phyloP scores from a whole-genome alignment of 1,140 invertebrate genomes.

The Ectropis grisescens region DNA sequence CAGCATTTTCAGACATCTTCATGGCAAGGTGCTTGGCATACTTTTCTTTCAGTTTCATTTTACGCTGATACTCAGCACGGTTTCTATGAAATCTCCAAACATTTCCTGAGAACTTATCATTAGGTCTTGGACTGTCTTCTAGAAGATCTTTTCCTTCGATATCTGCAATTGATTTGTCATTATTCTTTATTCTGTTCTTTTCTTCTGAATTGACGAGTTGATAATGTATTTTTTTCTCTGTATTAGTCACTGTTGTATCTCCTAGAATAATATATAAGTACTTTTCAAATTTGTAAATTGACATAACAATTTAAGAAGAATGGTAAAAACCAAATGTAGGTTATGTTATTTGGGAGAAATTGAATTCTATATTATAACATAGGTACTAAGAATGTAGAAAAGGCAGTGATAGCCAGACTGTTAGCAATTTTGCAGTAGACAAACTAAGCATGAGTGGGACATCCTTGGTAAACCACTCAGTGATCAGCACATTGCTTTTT shows the following conservation, averaged over 20 bases:
- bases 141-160: constrained; percentile 52
- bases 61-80: constrained; percentile 28
- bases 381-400: no score
- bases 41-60: constrained; percentile 42
- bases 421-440: no score
- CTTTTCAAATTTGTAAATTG: no score
- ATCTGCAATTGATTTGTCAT: constrained; percentile 54
- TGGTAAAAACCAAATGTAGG: no score
- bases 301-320: no score
- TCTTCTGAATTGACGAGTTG: constrained; percentile 38
- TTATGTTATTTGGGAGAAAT: no score
- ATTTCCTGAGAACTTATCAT: constrained; percentile 33
- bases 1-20: no score
- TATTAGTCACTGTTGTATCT: constrained; percentile 24
- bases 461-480: no score
- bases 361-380: no score
- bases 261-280: constrained; percentile 46
- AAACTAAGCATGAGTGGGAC: no score
- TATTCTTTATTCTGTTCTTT: constrained; percentile 52
- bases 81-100: constrained; percentile 40
- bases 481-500: no score
- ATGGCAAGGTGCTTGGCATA: constrained; percentile 34
- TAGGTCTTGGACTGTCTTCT: constrained; percentile 26
- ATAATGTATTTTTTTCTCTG: constrained; percentile 36
- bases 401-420: no score